Conservation (phyloP, 2,113 vertebrate genomes). For the Otocyon megalotis region DNA sequence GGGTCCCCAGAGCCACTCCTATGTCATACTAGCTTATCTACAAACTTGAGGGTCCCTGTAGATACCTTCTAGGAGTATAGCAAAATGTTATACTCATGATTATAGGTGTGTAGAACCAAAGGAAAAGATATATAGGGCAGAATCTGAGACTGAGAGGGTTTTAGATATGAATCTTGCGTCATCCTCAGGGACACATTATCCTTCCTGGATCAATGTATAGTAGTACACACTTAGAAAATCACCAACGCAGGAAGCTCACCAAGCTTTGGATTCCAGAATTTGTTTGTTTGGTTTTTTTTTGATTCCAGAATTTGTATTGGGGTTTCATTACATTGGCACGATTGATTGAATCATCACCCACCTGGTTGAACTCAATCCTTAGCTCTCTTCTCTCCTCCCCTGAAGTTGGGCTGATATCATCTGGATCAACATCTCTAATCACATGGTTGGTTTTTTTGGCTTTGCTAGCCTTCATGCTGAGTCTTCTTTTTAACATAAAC, state of each 20-base stretch:
- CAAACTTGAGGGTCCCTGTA: not conserved
- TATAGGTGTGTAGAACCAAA: not conserved
- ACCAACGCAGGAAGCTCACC: not conserved
- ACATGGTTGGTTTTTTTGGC: not conserved
- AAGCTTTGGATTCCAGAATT: not conserved
- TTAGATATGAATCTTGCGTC: not conserved
- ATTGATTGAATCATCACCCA: not conserved
- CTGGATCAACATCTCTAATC: not conserved
- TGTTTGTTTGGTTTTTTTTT: too few species aligned
- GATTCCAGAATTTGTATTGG: constrained; percentile 1
- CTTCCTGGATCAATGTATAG: not conserved
- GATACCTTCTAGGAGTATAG: not conserved
- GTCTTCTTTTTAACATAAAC: not conserved
- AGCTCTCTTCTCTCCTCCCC: not conserved
- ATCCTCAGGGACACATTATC: not conserved
- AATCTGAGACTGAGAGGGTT: not conserved
- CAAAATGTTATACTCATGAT: not conserved
- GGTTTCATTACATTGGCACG: not conserved
- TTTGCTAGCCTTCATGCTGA: not conserved
- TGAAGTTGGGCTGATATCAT: not conserved
- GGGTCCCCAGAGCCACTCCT: not conserved
- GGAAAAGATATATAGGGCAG: not conserved
- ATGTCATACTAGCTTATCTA: not conserved
- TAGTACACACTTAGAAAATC: not conserved
- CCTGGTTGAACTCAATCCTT: not conserved